phyloP scores from a whole-genome alignment of 2,113 vertebrate species.

The Ptychochromis oligacanthus region DNA sequence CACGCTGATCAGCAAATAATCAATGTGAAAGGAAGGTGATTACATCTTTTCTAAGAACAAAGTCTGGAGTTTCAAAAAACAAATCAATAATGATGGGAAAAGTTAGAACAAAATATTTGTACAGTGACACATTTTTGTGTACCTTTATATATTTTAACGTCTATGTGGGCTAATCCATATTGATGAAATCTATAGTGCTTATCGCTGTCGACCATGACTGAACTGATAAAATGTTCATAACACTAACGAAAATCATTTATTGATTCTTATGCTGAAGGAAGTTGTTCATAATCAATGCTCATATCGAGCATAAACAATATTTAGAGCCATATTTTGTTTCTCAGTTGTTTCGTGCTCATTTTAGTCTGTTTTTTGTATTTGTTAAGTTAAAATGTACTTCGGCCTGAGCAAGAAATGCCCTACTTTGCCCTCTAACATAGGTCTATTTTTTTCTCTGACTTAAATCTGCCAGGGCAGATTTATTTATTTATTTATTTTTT shows the following conservation, averaged over 20 bases:
- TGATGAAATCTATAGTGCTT: not conserved
- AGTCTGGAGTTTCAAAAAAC: not conserved
- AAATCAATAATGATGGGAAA: conserved; percentile 1
- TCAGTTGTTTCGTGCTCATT: not conserved
- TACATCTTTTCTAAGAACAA: not conserved
- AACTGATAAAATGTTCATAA: not conserved
- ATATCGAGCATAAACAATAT: not conserved
- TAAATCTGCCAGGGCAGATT: not conserved
- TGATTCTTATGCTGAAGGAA: not conserved
- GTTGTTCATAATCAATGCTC: not conserved
- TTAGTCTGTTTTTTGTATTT: not conserved
- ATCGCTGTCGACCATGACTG: not conserved
- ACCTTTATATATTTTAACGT: not conserved
- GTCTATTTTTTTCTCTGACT: conserved; percentile 12
- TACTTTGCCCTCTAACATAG: not conserved
- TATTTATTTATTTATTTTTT: too few relatives aligned
- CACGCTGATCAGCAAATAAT: conserved; percentile 26
- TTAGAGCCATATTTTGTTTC: not conserved
- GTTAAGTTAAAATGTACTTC: not conserved
- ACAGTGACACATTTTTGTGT: not conserved
- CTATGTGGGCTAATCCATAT: not conserved
- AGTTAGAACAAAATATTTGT: not conserved
- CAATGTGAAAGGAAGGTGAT: conserved; percentile 19
- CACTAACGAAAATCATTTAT: not conserved
- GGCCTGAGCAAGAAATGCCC: not conserved